phyloP scores from a whole-genome alignment of 2,888 invertebrate species.

The Sialis lutaria region DNA sequence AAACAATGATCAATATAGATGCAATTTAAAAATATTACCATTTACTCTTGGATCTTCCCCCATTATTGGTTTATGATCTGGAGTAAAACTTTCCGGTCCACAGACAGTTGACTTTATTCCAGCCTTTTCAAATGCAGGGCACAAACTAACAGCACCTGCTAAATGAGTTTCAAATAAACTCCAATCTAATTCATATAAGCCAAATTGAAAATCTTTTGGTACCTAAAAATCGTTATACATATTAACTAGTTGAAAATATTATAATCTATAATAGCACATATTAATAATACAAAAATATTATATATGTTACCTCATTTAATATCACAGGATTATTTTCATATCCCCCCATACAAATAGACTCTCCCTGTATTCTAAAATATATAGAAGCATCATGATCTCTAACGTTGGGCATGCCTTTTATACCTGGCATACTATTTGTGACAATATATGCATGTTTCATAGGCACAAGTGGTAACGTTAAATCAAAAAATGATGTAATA shows the following conservation, averaged over 20 bases:
- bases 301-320: slow-evolving; percentile 43
- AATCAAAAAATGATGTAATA: slow-evolving; percentile 47
- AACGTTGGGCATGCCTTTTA: slow-evolving; percentile 61
- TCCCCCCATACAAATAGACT: slow-evolving; percentile 68
- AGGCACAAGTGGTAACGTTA: slow-evolving; percentile 56
- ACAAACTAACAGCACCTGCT: slow-evolving; percentile 48
- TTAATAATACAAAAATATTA: neutral
- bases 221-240: slow-evolving; percentile 26
- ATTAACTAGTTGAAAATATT: neutral
- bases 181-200: slow-evolving; percentile 77
- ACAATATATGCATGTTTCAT: slow-evolving; percentile 84
- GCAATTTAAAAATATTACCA: slow-evolving; percentile 25
- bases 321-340: slow-evolving; percentile 76
- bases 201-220: slow-evolving; percentile 61
- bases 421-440: slow-evolving; percentile 58
- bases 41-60: slow-evolving; percentile 53
- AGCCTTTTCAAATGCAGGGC: slow-evolving; percentile 52
- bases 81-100: slow-evolving; percentile 84
- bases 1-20: slow-evolving; percentile 1
- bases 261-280: neutral
- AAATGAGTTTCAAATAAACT: slow-evolving; percentile 65
- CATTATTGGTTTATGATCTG: slow-evolving; percentile 77
- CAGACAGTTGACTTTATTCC: slow-evolving; percentile 78
- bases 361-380: slow-evolving; percentile 72
- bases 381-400: slow-evolving; percentile 72